Percentiles rank a stretch among this genome's conserved stretches.
Conservation (phyloP, 1,140 invertebrate species). For the Solenopsis fugax region DNA sequence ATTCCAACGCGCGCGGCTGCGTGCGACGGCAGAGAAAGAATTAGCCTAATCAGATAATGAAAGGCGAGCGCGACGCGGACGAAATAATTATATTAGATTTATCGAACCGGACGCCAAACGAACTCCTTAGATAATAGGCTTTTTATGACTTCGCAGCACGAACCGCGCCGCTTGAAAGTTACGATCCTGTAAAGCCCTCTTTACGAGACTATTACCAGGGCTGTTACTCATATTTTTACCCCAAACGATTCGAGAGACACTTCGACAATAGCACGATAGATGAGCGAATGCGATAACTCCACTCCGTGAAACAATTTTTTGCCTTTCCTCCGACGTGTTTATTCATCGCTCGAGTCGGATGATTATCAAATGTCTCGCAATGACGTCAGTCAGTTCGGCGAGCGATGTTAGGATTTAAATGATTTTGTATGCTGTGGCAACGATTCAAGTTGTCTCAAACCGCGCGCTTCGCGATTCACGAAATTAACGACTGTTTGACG, state of each 20-base stretch:
- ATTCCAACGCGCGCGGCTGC: slow-evolving; percentile 4
- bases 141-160: slow-evolving; percentile 73
- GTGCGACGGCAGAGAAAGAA: background rate
- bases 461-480: background rate
- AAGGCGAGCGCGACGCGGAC: slow-evolving; percentile 36
- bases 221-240: slow-evolving; percentile 77
- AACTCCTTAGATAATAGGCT: slow-evolving; percentile 77
- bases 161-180: slow-evolving; percentile 75
- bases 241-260: slow-evolving; percentile 70
- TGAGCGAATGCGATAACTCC: slow-evolving; percentile 30
- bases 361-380: slow-evolving; percentile 21
- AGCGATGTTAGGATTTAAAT: background rate
- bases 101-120: slow-evolving; percentile 67
- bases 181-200: slow-evolving; percentile 78
- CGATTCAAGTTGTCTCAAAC: background rate
- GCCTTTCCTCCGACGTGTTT: slow-evolving; percentile 4
- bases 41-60: slow-evolving; percentile 46
- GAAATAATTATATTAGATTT: slow-evolving; percentile 77
- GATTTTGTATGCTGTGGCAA: background rate
- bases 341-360: background rate
- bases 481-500: slow-evolving; percentile 30
- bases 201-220: slow-evolving; percentile 77
- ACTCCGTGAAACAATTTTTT: slow-evolving; percentile 4
- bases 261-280: slow-evolving; percentile 63
- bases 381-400: background rate